phyloP scores from a whole-genome alignment of 2,113 vertebrate species.

The Chaenocephalus aceratus region DNA sequence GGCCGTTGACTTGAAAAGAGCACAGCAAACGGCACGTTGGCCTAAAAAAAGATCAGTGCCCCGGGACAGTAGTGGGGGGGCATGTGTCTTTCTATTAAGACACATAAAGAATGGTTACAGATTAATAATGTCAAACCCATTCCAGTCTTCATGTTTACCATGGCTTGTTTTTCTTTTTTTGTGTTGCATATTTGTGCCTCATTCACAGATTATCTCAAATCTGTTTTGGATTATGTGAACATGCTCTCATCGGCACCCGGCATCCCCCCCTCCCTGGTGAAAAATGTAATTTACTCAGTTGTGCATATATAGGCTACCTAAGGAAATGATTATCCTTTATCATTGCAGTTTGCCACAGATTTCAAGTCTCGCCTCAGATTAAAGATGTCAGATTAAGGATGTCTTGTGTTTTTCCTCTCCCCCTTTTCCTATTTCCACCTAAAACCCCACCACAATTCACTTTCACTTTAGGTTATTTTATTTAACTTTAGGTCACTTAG shows the following conservation, averaged over 20 bases:
- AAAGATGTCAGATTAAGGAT: conserved; percentile 60
- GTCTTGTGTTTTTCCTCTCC: conserved; percentile 18
- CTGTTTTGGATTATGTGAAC: conserved; percentile 82
- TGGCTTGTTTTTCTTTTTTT: conserved; percentile 63
- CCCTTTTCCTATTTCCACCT: neutral
- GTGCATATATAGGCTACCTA: conserved; percentile 65
- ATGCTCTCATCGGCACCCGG: conserved; percentile 35
- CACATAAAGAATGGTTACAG: conserved; percentile 36
- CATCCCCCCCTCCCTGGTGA: conserved; percentile 51
- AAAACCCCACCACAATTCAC: conserved; percentile 9
- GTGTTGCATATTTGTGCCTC: conserved; percentile 57
- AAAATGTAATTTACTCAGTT: conserved; percentile 77
- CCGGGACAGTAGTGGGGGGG: conserved; percentile 13
- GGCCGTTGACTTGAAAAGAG: conserved; percentile 64
- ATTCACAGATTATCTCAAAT: conserved; percentile 81
- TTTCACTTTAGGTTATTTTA: neutral
- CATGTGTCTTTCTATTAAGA: no score
- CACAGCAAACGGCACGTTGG: conserved; percentile 36
- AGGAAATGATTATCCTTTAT: conserved; percentile 67
- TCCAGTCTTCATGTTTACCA: conserved; percentile 62
- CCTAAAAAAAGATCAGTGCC: conserved; percentile 54
- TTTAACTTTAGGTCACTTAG: neutral
- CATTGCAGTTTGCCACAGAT: conserved; percentile 70
- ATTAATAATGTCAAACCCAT: conserved; percentile 66
- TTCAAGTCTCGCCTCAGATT: conserved; percentile 78